Evolutionary conservation across 2,888 invertebrate genomes (phyloP), one percentile per base, ranked within the genome.

Genomic region (Philopedon plagiatum): DNA sequence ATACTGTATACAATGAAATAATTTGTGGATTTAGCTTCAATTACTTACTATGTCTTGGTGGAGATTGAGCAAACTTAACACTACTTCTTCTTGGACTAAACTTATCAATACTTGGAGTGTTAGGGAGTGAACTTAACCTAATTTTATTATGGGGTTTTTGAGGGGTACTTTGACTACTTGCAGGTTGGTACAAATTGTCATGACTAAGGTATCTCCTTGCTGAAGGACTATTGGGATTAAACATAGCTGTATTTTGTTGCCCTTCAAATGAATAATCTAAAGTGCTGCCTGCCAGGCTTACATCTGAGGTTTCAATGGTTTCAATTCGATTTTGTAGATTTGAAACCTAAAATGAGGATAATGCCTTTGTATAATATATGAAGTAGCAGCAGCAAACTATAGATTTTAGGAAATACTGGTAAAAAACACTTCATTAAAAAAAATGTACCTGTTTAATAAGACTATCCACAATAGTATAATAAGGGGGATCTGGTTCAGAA

Each of bases 381-480:
- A n/a, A n/a, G n/a, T n/a, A n/a, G n/a, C n/a, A n/a, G n/a, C n/a
- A n/a, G n/a, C n/a, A n/a, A n/a, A n/a, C n/a, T n/a, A n/a, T n/a
- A n/a, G n/a, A n/a, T n/a, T n/a, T 34, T 34, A 34, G 9, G 11
- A 2, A 7, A 9, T 34, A 34, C 32, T 5, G 32, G 7, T 34
- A 34, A 5, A 34, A 13, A 4, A 13, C 13, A 13, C 37, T 37
- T 37, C 11, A 34, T 9, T 8, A 34, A 8, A 34, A 34, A 34
- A 34, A 37, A 2, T 37, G 37, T 37, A 93, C 88, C 73, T 91
- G 90, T 49, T 88, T 87, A 44, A 92, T 89, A 76, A 92, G 88
- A 77, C 87, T 88, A 56, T 90, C 89, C 46, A 92, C 89, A 77
- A 91, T 89, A 44, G 88, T 87, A 75, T 81, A 84, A 78, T 85